Conservation (phyloP, 2,888 invertebrate species). For the Hedya salicella region DNA sequence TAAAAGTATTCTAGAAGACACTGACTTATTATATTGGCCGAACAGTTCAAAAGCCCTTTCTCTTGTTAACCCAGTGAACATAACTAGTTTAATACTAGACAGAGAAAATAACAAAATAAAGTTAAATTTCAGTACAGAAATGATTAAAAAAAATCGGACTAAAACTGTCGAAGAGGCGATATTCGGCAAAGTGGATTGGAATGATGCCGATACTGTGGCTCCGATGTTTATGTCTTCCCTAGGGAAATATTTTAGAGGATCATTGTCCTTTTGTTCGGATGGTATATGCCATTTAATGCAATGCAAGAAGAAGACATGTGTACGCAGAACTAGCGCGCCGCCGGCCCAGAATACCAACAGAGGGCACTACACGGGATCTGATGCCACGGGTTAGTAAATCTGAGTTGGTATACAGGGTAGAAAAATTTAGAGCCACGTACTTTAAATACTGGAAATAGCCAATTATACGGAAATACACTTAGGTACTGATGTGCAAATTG, state of each 20-base stretch:
- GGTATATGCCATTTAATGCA: constrained; percentile 76
- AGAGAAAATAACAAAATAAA: constrained; percentile 69
- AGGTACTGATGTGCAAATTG: no score
- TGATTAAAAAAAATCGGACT: constrained; percentile 64
- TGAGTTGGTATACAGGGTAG: background rate
- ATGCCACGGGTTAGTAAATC: constrained; percentile 62
- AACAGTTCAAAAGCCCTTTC: constrained; percentile 51
- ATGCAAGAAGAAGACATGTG: constrained; percentile 69
- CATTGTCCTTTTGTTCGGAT: constrained; percentile 74
- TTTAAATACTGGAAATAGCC: no score
- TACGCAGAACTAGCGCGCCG: constrained; percentile 69
- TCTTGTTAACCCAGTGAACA: constrained; percentile 57
- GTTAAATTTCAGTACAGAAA: constrained; percentile 66
- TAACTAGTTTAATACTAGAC: constrained; percentile 68
- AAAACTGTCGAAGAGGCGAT: constrained; percentile 69
- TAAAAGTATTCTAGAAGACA: constrained; percentile 57
- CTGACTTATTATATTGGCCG: constrained; percentile 75
- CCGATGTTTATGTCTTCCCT: constrained; percentile 75
- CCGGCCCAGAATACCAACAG: constrained; percentile 67
- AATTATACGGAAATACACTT: no score
- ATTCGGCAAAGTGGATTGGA: constrained; percentile 76
- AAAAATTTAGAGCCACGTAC: no score
- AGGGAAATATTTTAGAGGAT: constrained; percentile 76
- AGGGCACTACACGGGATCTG: constrained; percentile 74
- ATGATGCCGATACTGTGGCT: constrained; percentile 70